These are phyloP conservation scores for Dryobota labecula DNA, from an alignment of 2,888 invertebrate genomes.

Conservation along the genomic window DNA sequence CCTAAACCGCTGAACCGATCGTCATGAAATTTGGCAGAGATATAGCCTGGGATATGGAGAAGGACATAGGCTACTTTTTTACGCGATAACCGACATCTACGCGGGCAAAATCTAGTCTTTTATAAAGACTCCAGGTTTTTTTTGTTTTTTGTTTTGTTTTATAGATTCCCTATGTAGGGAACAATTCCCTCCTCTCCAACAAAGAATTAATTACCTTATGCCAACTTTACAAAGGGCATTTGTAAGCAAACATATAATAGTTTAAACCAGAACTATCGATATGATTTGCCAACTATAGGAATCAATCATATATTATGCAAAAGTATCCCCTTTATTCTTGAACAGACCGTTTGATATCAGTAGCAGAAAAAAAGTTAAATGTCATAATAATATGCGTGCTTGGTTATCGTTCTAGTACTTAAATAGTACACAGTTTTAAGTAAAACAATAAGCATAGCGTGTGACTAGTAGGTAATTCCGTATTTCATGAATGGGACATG, in stretches of 20 bases:
- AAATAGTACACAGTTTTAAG: constrained; percentile 26
- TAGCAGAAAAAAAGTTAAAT: neutral
- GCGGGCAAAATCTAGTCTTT: too few relatives aligned
- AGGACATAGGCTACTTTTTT: too few relatives aligned
- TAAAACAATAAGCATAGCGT: constrained; percentile 32
- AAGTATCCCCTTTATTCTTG: neutral
- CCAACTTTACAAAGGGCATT: too few relatives aligned
- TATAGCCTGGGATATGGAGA: too few relatives aligned
- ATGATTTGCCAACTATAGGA: neutral
- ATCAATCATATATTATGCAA: neutral
- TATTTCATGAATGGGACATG: constrained; percentile 68
- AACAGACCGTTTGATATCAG: neutral
- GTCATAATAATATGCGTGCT: constrained; percentile 1
- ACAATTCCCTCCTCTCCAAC: too few relatives aligned
- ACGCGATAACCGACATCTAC: too few relatives aligned
- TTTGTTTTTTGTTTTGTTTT: too few relatives aligned
- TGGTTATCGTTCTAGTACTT: neutral
- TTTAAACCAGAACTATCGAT: neutral
- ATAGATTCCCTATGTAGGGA: too few relatives aligned
- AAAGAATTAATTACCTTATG: too few relatives aligned
- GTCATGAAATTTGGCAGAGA: too few relatives aligned
- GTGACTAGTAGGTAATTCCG: constrained; percentile 31
- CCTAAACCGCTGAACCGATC: too few relatives aligned
- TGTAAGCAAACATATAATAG: neutral
- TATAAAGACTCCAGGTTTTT: too few relatives aligned